Conservation (phyloP, 1,140 invertebrate species). For the Trachymyrmex septentrionalis region DNA sequence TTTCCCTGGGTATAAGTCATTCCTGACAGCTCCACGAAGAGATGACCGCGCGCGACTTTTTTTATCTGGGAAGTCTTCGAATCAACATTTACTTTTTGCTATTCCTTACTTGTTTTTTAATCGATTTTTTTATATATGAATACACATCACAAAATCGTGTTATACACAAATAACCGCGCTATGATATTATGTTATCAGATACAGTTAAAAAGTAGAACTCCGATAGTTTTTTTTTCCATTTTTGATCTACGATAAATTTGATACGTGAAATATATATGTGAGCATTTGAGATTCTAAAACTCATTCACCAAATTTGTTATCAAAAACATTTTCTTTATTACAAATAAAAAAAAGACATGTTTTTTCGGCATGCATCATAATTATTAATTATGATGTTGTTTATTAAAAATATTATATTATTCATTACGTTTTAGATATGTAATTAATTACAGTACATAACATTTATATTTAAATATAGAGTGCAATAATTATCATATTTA, state of each 20-base stretch:
- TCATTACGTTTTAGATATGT: background rate
- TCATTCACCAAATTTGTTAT: background rate
- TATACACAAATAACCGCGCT: background rate
- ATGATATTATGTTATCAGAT: background rate
- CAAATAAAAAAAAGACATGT: background rate
- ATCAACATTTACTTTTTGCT: background rate
- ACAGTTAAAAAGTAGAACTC: background rate
- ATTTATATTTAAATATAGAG: background rate
- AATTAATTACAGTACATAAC: background rate
- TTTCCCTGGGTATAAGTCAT: conserved; percentile 74
- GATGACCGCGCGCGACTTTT: conserved; percentile 3
- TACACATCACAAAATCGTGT: background rate
- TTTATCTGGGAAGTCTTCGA: conserved; percentile 13
- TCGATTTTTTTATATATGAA: background rate
- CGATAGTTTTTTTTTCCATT: background rate
- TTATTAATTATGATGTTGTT: no score
- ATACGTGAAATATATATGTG: background rate
- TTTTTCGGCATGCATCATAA: background rate
- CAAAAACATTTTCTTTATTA: background rate
- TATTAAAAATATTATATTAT: conserved; percentile 11
- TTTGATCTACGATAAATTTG: background rate
- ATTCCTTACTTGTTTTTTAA: background rate
- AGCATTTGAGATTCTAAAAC: background rate
- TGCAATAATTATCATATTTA: no score
- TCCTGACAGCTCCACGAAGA: conserved; percentile 50